Conservation (phyloP, 2,797 vertebrate species). For the Cygnus olor region DNA sequence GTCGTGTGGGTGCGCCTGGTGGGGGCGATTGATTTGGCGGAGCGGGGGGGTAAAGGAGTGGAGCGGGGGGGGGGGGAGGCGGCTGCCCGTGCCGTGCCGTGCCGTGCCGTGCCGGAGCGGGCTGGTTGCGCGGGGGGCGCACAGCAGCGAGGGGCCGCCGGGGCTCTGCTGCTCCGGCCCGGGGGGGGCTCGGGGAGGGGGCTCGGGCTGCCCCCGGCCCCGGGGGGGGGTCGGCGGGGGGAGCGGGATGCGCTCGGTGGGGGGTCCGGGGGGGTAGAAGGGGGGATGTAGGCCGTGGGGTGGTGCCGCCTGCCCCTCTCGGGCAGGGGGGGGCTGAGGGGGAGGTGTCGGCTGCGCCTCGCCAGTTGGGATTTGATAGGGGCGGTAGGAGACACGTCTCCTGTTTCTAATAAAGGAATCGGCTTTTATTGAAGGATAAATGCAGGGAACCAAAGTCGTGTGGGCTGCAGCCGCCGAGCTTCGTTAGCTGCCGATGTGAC, state of each 20-base stretch:
- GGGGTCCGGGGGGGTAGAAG: neutral
- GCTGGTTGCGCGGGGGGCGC: neutral
- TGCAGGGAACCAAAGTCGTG: conserved; percentile 67
- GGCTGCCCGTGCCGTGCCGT: neutral
- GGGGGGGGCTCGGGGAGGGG: neutral
- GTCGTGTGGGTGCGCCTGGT: conserved; percentile 14
- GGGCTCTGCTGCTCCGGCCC: neutral
- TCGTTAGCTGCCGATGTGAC: conserved; percentile 75
- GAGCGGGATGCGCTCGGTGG: neutral
- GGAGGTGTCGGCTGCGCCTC: conserved; percentile 59
- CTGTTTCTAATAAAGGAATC: conserved; percentile 76
- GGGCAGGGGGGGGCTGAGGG: neutral
- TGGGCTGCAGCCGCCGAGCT: conserved; percentile 70
- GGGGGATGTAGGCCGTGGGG: neutral
- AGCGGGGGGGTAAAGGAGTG: neutral
- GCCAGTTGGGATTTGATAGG: conserved; percentile 62
- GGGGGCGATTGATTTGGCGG: conserved; percentile 5
- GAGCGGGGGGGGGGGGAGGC: neutral
- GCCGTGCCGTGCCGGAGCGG: neutral
- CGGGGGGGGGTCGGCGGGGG: neutral
- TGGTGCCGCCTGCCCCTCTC: conserved; percentile 2
- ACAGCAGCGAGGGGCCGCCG: neutral
- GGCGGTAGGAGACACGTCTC: conserved; percentile 70
- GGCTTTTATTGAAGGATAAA: conserved; percentile 74
- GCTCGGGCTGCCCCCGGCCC: neutral